Conservation (phyloP, 2,113 vertebrate genomes). For the Caranx ignobilis region DNA sequence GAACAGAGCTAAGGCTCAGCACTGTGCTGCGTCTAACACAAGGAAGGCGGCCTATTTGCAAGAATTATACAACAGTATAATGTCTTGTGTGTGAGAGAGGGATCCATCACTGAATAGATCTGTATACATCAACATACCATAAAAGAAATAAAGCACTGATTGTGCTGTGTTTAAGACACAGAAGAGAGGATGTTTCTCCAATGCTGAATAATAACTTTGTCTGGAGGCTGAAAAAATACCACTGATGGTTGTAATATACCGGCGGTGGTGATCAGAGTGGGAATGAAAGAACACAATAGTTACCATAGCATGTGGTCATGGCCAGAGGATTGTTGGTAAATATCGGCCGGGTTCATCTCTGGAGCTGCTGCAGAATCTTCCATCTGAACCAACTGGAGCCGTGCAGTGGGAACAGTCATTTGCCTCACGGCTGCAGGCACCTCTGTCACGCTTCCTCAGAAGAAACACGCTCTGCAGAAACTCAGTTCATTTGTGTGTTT, state of each 20-base stretch:
- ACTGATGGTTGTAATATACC: neutral
- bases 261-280: neutral
- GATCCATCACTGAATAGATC: conserved; percentile 40
- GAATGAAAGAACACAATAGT: neutral
- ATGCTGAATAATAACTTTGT: conserved; percentile 41
- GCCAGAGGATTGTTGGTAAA: conserved; percentile 39
- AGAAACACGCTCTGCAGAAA: conserved; percentile 43
- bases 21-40: conserved; percentile 1
- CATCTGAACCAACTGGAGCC: neutral
- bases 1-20: conserved; percentile 14
- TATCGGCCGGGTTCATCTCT: conserved; percentile 17
- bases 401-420: neutral
- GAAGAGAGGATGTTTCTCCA: conserved; percentile 30
- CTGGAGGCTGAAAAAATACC: neutral
- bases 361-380: conserved; percentile 27
- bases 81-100: conserved; percentile 47
- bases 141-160: conserved; percentile 24
- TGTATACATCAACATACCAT: conserved; percentile 37
- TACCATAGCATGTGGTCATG: conserved; percentile 34
- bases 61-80: conserved; percentile 47
- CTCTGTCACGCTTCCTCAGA: neutral
- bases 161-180: conserved; percentile 17
- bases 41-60: conserved; percentile 13
- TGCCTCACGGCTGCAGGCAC: conserved; percentile 22
- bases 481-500: conserved; percentile 65